Evolutionary conservation across 2,797 vertebrate species (phyloP), one percentile per base, ranked within the genome.

Genomic region (Tadarida brasiliensis): DNA sequence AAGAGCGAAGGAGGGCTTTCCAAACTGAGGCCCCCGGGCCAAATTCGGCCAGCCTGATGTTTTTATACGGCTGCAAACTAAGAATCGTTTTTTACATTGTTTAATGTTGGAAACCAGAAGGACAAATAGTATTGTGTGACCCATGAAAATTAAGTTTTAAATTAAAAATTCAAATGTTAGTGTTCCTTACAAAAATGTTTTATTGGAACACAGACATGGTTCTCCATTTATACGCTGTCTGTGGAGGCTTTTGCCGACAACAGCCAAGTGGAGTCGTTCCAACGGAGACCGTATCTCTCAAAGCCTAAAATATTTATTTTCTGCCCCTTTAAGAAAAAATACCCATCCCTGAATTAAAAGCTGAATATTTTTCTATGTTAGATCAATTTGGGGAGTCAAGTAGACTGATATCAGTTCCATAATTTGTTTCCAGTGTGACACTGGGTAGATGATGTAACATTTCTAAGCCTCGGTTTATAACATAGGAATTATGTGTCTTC

Each of bases 91-190:
- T 87, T 33, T 57, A 57, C 51, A 57, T 86, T 90, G 81, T 92
- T 87, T 77, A 93, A 80, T 54, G 14, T 57, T 20, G 26, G 30
- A 6, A 14, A 26, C n/a, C 20, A 67, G 33, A 76, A 63, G 51
- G 90, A 90, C 24, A 86, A 93, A 88, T 47, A 65, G 22, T 77
- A 85, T 63, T 94, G 39, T 16, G 7, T 30, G 49, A 59, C n/a
- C 54, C 12, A 49, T 57, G 35, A 92, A 93, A 95, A 87, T 73
- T 84, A 51, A 91, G 67, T 91, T 51, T 51, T 35, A 68, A 35
- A 35, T 68, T 84, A 17, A 74, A 94, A 97, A 74, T 96, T 95
- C 59, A 57, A 16, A 77, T 97, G 86, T 94, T 68, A 70, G 30
- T 68, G 11, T 91, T 84, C 59, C 49, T 81, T 81, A 54, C 39